Conservation (phyloP, 2,113 vertebrate species). For the Neodontobutis hainanensis region DNA sequence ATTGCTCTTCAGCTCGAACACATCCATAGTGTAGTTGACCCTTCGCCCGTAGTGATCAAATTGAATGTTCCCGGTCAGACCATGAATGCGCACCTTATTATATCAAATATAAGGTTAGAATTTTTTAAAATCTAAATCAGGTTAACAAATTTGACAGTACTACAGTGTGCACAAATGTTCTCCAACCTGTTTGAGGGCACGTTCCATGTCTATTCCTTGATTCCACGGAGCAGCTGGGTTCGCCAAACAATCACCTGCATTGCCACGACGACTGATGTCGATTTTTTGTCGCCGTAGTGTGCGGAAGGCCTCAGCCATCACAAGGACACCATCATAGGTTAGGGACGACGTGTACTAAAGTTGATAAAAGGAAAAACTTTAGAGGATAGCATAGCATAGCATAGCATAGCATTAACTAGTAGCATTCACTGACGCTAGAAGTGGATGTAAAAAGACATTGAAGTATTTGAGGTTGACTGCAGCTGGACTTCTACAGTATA, state of each 20-base stretch:
- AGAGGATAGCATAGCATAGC: neutral
- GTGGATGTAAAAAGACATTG: too few species aligned
- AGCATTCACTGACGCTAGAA: too few species aligned
- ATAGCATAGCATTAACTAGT: neutral
- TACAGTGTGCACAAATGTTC: neutral
- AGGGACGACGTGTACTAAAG: constrained; percentile 94
- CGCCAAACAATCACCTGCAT: constrained; percentile 97
- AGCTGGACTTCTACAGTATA: too few species aligned
- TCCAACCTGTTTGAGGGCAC: constrained; percentile 96
- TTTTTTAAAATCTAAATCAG: too few species aligned
- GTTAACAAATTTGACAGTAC: too few species aligned
- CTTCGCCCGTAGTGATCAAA: constrained; percentile 97
- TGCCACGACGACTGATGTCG: constrained; percentile 96
- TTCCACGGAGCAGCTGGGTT: constrained; percentile 98
- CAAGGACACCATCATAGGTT: constrained; percentile 95
- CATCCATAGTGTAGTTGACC: constrained; percentile 97
- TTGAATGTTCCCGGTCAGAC: constrained; percentile 95
- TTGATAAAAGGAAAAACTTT: neutral
- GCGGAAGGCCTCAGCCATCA: constrained; percentile 98
- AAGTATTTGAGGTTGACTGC: too few species aligned
- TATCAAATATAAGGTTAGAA: too few species aligned
- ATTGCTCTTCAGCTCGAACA: constrained; percentile 94
- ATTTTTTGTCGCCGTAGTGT: constrained; percentile 96
- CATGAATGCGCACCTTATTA: constrained; percentile 93
- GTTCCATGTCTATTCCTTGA: constrained; percentile 98